A percentile compares a stretch with the other conserved stretches of the same genome.
Evolutionary conservation across 2,113 vertebrate genomes (phyloP).

Genomic region (Mustela lutreola): DNA sequence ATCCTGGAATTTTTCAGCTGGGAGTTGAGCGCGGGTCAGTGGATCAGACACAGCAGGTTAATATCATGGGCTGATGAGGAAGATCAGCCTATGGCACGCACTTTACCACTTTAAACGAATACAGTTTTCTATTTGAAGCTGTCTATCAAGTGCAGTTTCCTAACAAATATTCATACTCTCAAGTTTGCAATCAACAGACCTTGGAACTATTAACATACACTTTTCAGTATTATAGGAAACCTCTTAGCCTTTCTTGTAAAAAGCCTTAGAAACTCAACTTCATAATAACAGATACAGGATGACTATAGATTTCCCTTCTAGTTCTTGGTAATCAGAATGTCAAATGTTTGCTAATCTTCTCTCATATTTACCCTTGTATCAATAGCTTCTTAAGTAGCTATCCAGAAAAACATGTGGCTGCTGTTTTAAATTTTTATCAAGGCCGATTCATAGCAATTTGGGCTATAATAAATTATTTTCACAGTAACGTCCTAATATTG

Average conservation of each 20-base stretch:
- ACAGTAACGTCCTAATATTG: neutral
- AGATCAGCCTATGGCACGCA: neutral
- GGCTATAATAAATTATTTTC: constrained; percentile 26
- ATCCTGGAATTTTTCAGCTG: neutral
- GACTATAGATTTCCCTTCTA: constrained; percentile 2
- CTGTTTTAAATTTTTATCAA: constrained; percentile 29
- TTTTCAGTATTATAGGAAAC: neutral
- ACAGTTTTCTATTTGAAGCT: constrained; percentile 10
- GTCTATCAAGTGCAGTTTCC: constrained; percentile 20
- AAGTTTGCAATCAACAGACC: neutral
- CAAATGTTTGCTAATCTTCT: constrained; percentile 10
- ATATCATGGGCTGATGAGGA: neutral
- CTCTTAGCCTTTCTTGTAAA: neutral
- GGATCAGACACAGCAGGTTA: neutral
- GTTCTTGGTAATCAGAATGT: neutral
- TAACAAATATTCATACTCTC: neutral
- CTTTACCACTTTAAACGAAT: neutral
- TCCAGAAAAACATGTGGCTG: neutral
- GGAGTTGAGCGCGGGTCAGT: neutral
- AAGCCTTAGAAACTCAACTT: neutral
- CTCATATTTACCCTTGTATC: neutral
- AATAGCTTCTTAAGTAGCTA: constrained; percentile 14
- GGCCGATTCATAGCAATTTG: neutral
- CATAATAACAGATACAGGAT: constrained; percentile 21
- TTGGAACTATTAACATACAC: neutral